Evolutionary conservation across 2,113 vertebrate species (phyloP).

Genomic region (Chitala chitala): DNA sequence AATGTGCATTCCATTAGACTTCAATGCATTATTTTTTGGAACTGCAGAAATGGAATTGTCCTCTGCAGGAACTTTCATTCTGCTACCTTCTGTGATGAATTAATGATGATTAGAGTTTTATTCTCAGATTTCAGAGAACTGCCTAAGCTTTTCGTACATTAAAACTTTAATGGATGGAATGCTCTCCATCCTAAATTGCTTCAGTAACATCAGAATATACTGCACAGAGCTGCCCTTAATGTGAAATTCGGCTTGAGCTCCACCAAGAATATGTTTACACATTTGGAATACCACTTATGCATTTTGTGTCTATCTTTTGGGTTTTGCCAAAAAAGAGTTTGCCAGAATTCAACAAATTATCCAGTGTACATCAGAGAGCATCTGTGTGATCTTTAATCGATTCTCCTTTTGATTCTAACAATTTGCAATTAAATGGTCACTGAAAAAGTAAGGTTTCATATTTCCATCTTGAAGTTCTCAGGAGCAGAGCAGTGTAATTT

Average conservation of each 20-base stretch:
- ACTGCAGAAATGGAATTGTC: not conserved
- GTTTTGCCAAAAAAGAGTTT: slow-evolving; percentile 4
- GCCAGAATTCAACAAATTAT: slow-evolving; percentile 6
- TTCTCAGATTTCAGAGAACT: slow-evolving; percentile 27
- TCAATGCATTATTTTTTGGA: not conserved
- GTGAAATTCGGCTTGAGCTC: slow-evolving; percentile 21
- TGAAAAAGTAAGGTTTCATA: not conserved
- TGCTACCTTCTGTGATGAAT: slow-evolving; percentile 23
- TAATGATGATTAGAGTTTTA: slow-evolving; percentile 19
- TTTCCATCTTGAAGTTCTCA: not conserved
- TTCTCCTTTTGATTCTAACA: slow-evolving; percentile 29
- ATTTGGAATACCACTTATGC: slow-evolving; percentile 23
- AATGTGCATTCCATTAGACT: not conserved
- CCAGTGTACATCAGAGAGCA: slow-evolving; percentile 17
- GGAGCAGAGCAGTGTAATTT: not conserved
- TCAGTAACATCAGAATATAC: slow-evolving; percentile 22
- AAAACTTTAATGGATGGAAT: slow-evolving; percentile 39
- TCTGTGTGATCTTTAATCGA: slow-evolving; percentile 32
- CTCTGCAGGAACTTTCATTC: slow-evolving; percentile 7
- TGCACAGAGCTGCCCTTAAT: slow-evolving; percentile 30
- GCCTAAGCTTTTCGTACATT: slow-evolving; percentile 29
- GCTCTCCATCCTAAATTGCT: slow-evolving; percentile 17
- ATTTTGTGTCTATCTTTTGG: slow-evolving; percentile 22
- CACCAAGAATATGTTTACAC: slow-evolving; percentile 31
- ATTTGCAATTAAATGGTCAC: slow-evolving; percentile 15